Evolutionary conservation across 2,113 vertebrate species (phyloP).

Genomic region (Cyanoderma ruficeps): DNA sequence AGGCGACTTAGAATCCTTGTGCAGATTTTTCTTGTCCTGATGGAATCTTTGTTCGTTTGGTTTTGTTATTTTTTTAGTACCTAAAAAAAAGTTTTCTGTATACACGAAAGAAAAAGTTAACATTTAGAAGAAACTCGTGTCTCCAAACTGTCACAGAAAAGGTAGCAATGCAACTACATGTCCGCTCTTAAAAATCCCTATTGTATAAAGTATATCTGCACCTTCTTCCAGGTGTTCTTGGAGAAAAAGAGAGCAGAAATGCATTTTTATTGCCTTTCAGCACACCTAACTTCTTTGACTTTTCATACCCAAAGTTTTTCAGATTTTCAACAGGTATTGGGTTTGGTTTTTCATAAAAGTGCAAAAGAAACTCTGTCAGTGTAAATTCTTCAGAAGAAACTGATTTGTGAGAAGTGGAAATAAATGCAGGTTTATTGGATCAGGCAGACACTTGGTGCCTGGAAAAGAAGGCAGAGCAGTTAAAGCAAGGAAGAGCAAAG

Average conservation of each 20-base stretch:
- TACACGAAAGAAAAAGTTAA: not conserved
- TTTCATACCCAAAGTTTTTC: not conserved
- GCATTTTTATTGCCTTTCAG: rapidly evolving
- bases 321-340: not conserved
- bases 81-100: not conserved
- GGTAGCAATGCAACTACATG: rapidly evolving
- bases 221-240: not conserved
- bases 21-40: not conserved
- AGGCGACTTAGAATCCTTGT: rapidly evolving
- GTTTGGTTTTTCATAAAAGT: not conserved
- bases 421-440: not conserved
- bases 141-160: not conserved
- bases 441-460: not conserved
- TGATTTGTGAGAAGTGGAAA: not conserved
- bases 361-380: not conserved
- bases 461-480: not conserved
- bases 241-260: not conserved
- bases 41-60: not conserved
- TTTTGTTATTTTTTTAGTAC: not conserved
- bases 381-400: not conserved
- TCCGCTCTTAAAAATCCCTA: not conserved
- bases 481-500: not conserved
- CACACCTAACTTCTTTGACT: not conserved
- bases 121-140: not conserved
- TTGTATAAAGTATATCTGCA: not conserved